phyloP scores from a whole-genome alignment of 2,797 vertebrate genomes.

The Triplophysa yarkandensis region DNA sequence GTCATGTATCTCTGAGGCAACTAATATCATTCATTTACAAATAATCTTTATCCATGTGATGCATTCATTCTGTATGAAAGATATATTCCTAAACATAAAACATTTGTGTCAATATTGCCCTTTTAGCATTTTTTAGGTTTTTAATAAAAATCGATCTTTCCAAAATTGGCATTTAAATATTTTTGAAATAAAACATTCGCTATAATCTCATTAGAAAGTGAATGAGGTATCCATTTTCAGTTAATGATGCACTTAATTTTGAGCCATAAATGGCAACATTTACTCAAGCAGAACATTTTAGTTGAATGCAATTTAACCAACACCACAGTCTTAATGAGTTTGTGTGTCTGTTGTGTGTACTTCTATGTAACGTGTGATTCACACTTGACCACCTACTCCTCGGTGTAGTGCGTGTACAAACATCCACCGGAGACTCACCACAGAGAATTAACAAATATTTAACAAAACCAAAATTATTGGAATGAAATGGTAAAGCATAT shows the following conservation, averaged over 20 bases:
- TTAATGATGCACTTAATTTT: slow-evolving; percentile 12
- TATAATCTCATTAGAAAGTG: slow-evolving; percentile 10
- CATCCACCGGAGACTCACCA: slow-evolving; percentile 40
- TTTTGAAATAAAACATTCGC: not conserved
- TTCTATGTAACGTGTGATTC: slow-evolving; percentile 11
- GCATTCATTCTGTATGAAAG: not conserved
- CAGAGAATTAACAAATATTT: slow-evolving; percentile 7
- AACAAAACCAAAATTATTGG: too few relatives aligned
- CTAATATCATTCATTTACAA: too few relatives aligned
- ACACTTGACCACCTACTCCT: slow-evolving; percentile 38
- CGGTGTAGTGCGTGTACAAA: slow-evolving; percentile 21
- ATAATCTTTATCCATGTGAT: not conserved
- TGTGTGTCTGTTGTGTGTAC: not conserved
- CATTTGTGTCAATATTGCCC: not conserved
- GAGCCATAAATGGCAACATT: slow-evolving; percentile 25
- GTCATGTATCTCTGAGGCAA: not conserved
- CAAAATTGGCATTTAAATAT: not conserved
- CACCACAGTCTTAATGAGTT: slow-evolving; percentile 1
- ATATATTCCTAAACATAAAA: too few relatives aligned
- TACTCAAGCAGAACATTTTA: not conserved
- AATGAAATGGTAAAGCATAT: too few relatives aligned
- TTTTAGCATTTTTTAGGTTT: not conserved
- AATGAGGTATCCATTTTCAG: not conserved
- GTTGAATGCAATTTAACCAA: not conserved
- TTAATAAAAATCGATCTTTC: too few relatives aligned